These are phyloP conservation scores for Wiebesia pumilae DNA, from an alignment of 1,140 invertebrate genomes.

Conservation along the genomic window DNA sequence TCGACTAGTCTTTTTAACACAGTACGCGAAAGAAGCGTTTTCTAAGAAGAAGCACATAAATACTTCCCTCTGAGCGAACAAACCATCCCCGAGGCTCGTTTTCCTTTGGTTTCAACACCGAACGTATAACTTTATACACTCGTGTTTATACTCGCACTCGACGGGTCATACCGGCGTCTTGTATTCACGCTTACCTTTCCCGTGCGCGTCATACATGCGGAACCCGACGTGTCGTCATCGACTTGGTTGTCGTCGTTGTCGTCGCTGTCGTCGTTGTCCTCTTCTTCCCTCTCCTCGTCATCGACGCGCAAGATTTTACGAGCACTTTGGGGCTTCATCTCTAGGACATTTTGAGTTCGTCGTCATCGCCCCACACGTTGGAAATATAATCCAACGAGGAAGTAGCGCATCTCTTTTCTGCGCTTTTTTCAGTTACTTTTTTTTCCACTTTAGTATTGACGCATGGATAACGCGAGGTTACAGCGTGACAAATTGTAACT, in stretches of 20 bases:
- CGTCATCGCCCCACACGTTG: slow-evolving; percentile 25
- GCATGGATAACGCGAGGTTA: slow-evolving; percentile 17
- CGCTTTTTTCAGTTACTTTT: background rate
- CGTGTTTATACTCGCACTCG: slow-evolving; percentile 18
- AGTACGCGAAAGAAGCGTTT: slow-evolving; percentile 24
- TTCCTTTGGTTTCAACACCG: slow-evolving; percentile 16
- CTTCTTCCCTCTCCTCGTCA: background rate
- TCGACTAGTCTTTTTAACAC: background rate
- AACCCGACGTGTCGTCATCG: background rate
- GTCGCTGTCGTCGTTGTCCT: background rate
- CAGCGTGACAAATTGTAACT: slow-evolving; percentile 52
- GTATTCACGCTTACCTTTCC: slow-evolving; percentile 13
- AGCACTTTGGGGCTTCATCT: slow-evolving; percentile 36
- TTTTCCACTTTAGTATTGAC: slow-evolving; percentile 5
- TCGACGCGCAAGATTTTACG: slow-evolving; percentile 38
- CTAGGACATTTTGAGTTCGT: slow-evolving; percentile 21
- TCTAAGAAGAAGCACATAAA: slow-evolving; percentile 23
- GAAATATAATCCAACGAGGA: slow-evolving; percentile 27
- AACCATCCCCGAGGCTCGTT: slow-evolving; percentile 9
- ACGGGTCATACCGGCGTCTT: background rate
- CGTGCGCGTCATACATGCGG: slow-evolving; percentile 11
- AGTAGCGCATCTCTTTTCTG: slow-evolving; percentile 13
- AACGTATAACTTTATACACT: slow-evolving; percentile 22
- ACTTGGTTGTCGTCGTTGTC: background rate
- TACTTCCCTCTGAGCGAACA: slow-evolving; percentile 20